phyloP scores from a whole-genome alignment of 2,888 invertebrate species.

The Chironomus tentans region DNA sequence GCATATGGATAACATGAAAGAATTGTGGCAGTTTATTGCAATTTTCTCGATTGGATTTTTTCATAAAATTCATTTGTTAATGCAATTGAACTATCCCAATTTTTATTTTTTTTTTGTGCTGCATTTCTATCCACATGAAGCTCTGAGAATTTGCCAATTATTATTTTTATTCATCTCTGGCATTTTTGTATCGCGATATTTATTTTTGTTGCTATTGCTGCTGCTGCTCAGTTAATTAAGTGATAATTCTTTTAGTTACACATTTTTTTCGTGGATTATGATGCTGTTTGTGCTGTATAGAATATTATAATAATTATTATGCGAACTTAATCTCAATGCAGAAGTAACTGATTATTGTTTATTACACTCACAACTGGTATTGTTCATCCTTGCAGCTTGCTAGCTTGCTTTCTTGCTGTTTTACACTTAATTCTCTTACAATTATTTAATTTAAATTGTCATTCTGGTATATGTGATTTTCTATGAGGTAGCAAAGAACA shows the following conservation, averaged over 20 bases:
- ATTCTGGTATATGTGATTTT: not conserved
- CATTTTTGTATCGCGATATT: not conserved
- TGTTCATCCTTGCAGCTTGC: no score
- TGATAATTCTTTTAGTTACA: not conserved
- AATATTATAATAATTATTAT: not conserved
- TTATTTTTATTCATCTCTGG: not conserved
- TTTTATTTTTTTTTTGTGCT: not conserved
- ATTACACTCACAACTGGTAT: not conserved
- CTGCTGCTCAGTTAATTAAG: conserved; percentile 14
- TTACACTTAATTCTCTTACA: not conserved
- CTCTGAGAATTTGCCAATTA: not conserved
- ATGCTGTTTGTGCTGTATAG: not conserved
- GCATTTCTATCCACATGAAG: not conserved
- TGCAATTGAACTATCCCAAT: not conserved
- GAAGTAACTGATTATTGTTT: conserved; percentile 9
- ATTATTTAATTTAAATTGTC: not conserved
- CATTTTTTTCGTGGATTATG: no score
- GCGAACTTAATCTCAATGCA: not conserved
- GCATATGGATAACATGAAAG: not conserved
- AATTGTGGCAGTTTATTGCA: conserved; percentile 4
- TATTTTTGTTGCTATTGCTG: not conserved
- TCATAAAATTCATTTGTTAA: conserved; percentile 12
- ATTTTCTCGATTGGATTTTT: conserved; percentile 12
- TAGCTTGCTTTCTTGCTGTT: not conserved
- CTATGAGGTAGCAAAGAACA: not conserved